phyloP scores from a whole-genome alignment of 2,888 invertebrate genomes.

The Caenorhabditis plicata region DNA sequence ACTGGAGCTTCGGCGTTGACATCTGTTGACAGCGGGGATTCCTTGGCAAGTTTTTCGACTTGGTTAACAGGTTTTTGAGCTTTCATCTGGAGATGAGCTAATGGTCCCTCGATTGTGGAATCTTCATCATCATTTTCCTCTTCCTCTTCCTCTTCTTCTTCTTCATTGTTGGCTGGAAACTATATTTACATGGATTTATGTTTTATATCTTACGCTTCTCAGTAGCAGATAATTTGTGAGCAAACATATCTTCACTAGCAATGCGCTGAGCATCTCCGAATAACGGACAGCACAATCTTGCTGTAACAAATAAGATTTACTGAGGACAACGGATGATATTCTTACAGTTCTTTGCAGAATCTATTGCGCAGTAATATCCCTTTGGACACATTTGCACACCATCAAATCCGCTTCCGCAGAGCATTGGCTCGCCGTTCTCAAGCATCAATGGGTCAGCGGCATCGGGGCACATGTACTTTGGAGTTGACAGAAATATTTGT shows the following conservation, averaged over 20 bases:
- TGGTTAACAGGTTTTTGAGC: constrained; percentile 11
- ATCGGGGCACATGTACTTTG: constrained; percentile 51
- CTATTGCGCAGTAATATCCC: constrained; percentile 65
- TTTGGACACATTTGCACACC: constrained; percentile 62
- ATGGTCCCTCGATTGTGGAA: constrained; percentile 19
- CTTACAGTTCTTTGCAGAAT: constrained; percentile 43
- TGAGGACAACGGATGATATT: too few relatives aligned
- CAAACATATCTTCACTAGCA: constrained; percentile 52
- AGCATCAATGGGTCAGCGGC: constrained; percentile 50
- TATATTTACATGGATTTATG: constrained; percentile 1
- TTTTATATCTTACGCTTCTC: too few relatives aligned
- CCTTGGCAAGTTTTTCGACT: constrained; percentile 25
- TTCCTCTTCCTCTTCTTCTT: constrained; percentile 14
- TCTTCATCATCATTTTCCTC: constrained; percentile 36
- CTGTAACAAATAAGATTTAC: constrained; percentile 10
- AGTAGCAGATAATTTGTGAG: constrained; percentile 23
- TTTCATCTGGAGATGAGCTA: constrained; percentile 34
- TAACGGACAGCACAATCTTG: constrained; percentile 60
- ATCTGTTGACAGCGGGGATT: constrained; percentile 29
- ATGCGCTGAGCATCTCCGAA: constrained; percentile 51
- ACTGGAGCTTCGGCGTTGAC: constrained; percentile 24
- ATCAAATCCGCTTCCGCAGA: constrained; percentile 64
- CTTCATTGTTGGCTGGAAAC: background rate
- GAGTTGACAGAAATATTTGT: constrained; percentile 40
- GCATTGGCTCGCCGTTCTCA: constrained; percentile 37